Evolutionary conservation across 53 echinoderm and acorn worm species (phyloP).

Genomic region (Zoroaster sp.): DNA sequence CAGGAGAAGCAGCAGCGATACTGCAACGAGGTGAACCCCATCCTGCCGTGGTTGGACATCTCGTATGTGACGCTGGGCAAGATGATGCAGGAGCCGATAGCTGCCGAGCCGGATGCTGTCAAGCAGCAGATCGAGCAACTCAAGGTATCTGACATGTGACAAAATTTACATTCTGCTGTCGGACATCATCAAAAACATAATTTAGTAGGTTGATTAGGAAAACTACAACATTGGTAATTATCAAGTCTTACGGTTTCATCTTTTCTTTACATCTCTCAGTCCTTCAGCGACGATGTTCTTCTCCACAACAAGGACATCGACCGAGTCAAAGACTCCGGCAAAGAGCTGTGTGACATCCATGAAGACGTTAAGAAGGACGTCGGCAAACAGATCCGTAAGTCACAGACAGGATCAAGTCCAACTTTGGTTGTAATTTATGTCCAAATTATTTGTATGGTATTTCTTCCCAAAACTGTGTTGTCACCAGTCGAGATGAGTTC

Average conservation of each 20-base stretch:
- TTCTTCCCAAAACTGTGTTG: no score
- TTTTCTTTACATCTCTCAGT: conserved; percentile 45
- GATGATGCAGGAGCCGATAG: conserved; percentile 80
- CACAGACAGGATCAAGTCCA: neutral
- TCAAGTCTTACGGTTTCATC: no score
- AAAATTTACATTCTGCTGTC: neutral
- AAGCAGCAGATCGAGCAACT: conserved; percentile 90
- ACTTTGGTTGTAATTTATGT: neutral
- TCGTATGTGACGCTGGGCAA: conserved; percentile 69
- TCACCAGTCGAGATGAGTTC: no score
- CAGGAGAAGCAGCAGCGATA: conserved; percentile 80
- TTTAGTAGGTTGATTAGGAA: neutral
- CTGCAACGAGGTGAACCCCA: conserved; percentile 63
- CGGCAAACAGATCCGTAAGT: conserved; percentile 79
- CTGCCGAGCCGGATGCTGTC: conserved; percentile 82
- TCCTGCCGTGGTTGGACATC: conserved; percentile 90
- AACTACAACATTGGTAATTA: no score
- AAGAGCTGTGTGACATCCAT: conserved; percentile 82
- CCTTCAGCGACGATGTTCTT: conserved; percentile 79
- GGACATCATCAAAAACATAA: neutral
- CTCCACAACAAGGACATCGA: conserved; percentile 94
- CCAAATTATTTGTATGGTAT: no score
- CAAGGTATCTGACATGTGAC: conserved; percentile 56
- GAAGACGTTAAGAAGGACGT: conserved; percentile 94
- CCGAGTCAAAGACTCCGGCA: conserved; percentile 81